Conservation (phyloP, 2,888 invertebrate genomes). For the Cacoxenus indagator region DNA sequence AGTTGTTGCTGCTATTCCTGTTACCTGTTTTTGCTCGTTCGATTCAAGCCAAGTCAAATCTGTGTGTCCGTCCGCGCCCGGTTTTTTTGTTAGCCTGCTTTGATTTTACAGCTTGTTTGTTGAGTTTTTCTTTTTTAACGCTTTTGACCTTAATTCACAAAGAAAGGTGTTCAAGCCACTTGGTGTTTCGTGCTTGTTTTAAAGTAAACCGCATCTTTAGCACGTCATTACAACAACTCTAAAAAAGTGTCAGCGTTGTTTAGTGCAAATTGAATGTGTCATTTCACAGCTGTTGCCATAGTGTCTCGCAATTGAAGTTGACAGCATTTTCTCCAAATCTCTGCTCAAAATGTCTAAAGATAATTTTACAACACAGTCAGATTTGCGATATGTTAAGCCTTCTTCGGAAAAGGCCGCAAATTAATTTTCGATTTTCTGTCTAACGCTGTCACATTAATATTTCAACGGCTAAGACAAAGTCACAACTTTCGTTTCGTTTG, state of each 20-base stretch:
- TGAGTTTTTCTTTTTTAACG: conserved; percentile 42
- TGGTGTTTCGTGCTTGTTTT: conserved; percentile 29
- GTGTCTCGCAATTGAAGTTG: conserved; percentile 12
- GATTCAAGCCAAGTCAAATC: not conserved
- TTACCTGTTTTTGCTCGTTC: conserved; percentile 5
- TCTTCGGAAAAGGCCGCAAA: not conserved
- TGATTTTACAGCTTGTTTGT: conserved; percentile 3
- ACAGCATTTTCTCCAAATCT: not conserved
- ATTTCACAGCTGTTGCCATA: no score
- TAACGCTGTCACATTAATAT: conserved; percentile 17
- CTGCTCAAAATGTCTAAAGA: no score
- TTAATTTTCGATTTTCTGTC: not conserved
- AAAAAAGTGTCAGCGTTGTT: not conserved
- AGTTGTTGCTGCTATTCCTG: not conserved
- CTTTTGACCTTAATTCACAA: conserved; percentile 59
- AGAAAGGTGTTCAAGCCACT: conserved; percentile 61
- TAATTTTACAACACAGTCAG: no score
- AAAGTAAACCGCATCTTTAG: conserved; percentile 12
- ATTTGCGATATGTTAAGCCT: no score
- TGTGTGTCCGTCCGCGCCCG: not conserved
- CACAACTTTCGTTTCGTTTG: not conserved
- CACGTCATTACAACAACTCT: not conserved
- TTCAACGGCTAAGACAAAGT: not conserved
- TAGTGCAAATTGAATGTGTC: conserved; percentile 9
- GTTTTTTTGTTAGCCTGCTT: conserved; percentile 1